Evolutionary conservation across 2,888 invertebrate species (phyloP).

Genomic region (Exephanes ischioxanthus): DNA sequence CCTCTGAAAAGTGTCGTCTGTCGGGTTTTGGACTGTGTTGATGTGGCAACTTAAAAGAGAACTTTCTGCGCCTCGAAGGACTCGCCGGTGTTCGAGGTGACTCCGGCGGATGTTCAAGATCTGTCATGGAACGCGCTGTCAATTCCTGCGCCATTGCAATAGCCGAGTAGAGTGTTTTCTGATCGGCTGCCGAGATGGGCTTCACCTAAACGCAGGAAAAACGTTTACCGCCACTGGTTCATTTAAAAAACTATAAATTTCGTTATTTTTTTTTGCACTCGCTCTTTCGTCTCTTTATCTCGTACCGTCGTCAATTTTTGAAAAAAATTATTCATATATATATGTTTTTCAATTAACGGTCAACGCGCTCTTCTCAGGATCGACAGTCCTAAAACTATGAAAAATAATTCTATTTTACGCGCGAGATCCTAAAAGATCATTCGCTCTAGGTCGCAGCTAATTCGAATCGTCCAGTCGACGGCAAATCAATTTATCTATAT

Average conservation of each 20-base stretch:
- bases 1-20: constrained; percentile 95
- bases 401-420: constrained; percentile 34
- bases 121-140: constrained; percentile 87
- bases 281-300: constrained; percentile 74
- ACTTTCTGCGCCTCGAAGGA: constrained; percentile 90
- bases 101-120: constrained; percentile 83
- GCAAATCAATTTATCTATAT: constrained; percentile 50
- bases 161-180: constrained; percentile 95
- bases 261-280: constrained; percentile 18
- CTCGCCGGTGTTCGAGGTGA: constrained; percentile 84
- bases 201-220: constrained; percentile 88
- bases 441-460: constrained; percentile 51
- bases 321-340: constrained; percentile 59
- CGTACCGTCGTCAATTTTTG: constrained; percentile 21
- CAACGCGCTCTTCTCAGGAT: constrained; percentile 43
- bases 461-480: constrained; percentile 54
- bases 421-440: constrained; percentile 59
- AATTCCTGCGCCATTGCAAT: constrained; percentile 97
- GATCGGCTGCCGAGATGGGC: constrained; percentile 96
- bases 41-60: constrained; percentile 91
- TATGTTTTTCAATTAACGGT: constrained; percentile 31
- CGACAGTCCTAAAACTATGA: constrained; percentile 11
- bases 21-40: constrained; percentile 89
- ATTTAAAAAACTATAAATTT: constrained; percentile 68
- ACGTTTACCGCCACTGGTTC: constrained; percentile 71